Percentiles rank a stretch among this genome's conserved stretches.
phyloP scores from a whole-genome alignment of 1,140 invertebrate genomes.

The Tribolium castaneum region DNA sequence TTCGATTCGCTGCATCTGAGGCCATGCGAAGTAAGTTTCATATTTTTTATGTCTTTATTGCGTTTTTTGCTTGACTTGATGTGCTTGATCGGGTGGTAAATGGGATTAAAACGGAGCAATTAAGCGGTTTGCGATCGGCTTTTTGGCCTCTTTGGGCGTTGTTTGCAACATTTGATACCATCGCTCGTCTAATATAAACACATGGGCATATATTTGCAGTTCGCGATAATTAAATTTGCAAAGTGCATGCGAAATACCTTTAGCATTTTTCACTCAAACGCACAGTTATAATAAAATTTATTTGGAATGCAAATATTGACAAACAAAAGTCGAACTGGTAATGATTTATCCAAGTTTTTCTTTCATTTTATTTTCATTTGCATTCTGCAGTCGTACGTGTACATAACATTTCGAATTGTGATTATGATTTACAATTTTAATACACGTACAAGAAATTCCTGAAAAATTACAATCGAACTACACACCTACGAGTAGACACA shows the following conservation, averaged over 20 bases:
- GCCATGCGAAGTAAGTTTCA: conserved; percentile 55
- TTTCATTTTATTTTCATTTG: no score
- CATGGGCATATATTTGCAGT: not conserved
- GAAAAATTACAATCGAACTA: no score
- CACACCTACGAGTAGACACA: no score
- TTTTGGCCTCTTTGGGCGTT: not conserved
- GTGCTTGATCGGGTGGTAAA: not conserved
- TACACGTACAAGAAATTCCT: no score
- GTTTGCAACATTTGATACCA: not conserved
- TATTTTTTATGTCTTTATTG: conserved; percentile 7
- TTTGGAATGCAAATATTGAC: not conserved
- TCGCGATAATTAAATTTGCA: not conserved
- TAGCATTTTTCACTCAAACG: not conserved
- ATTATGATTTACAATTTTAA: no score
- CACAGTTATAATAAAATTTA: not conserved
- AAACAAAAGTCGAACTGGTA: not conserved
- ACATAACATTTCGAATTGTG: no score
- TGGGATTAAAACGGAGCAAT: not conserved
- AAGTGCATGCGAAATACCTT: not conserved
- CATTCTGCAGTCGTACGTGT: no score
- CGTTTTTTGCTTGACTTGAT: not conserved
- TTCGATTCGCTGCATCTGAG: conserved; percentile 72
- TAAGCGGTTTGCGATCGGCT: not conserved
- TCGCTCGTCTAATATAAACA: not conserved
- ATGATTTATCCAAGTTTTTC: no score